Evolutionary conservation across 2,113 vertebrate genomes (phyloP), one percentile per base, ranked within the genome.

Genomic region (Ctenodactylus gundi): DNA sequence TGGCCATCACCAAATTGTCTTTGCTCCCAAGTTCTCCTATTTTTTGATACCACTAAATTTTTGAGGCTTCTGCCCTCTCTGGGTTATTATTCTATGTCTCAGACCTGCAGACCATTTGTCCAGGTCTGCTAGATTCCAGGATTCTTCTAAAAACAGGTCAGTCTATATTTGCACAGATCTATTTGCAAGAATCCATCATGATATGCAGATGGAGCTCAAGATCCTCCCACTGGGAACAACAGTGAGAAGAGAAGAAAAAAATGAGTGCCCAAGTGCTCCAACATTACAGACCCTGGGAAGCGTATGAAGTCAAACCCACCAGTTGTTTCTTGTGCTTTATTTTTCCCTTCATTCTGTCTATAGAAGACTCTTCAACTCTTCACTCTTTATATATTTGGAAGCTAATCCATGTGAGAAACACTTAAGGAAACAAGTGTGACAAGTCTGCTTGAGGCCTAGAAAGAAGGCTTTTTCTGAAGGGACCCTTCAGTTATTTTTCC

Each of bases 401-500:
- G 85, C 58, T 97, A 97, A 97, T 96, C 94, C 85, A 65, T 1
- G 46, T 85, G 83, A 85, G 89, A 93, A 93, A 76, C 80, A 29
- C 75, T 20, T 70, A 76, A 0, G 21, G 62, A 93, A 85, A 94
- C 90, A 94, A 94, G n/a, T 44, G 53, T 2, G 73, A 96, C 88
- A 92, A 85, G 92, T 94, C 95, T 11, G 14, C 95, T 90, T 73
- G 96, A 91, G 95, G 92, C 93, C 97, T 78, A 81, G 85, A 77
- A 57, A 94, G 65, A 39, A 0, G 0, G 68, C 72, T 73, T 77
- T 44, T 53, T 93, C 96, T 86, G 39, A 92, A 93, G 82, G 89
- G 88, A 64, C 41, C 83, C 86, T 97, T 97, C 64, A 94, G 90
- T 96, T 97, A 85, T 90, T 89, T 97, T 96, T 96, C 96, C 97